phyloP scores from a whole-genome alignment of 2,113 vertebrate genomes.

The Hylia prasina region DNA sequence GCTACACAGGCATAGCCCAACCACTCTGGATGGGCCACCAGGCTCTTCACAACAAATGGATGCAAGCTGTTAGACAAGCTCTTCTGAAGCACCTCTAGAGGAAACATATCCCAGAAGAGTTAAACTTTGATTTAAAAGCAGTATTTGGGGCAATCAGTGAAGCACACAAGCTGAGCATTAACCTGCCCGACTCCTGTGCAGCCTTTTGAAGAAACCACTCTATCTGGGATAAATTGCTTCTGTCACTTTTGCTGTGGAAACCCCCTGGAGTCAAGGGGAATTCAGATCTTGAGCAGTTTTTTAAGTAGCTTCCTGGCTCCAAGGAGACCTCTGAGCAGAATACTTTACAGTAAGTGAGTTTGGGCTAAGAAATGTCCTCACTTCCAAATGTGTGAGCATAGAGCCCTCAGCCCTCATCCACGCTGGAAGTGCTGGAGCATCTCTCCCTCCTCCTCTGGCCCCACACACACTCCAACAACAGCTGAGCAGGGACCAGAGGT shows the following conservation, averaged over 20 bases:
- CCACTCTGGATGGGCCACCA: not conserved
- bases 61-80: not conserved
- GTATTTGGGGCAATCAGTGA: not conserved
- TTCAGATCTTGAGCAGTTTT: not conserved
- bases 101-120: not conserved
- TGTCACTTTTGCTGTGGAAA: not conserved
- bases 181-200: accelerated
- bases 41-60: not conserved
- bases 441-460: not conserved
- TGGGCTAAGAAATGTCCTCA: not conserved
- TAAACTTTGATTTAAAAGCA: not conserved
- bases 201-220: not conserved
- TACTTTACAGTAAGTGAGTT: not conserved
- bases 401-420: not conserved
- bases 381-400: not conserved
- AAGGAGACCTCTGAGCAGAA: not conserved
- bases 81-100: not conserved
- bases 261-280: not conserved
- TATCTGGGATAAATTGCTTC: not conserved
- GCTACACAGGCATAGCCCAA: not conserved
- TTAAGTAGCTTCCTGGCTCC: not conserved
- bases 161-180: not conserved
- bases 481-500: not conserved
- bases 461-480: not conserved
- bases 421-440: not conserved